A percentile compares a stretch with the other conserved stretches of the same genome.
Conservation (phyloP, 2,888 invertebrate genomes). For the Tineola bisselliella region DNA sequence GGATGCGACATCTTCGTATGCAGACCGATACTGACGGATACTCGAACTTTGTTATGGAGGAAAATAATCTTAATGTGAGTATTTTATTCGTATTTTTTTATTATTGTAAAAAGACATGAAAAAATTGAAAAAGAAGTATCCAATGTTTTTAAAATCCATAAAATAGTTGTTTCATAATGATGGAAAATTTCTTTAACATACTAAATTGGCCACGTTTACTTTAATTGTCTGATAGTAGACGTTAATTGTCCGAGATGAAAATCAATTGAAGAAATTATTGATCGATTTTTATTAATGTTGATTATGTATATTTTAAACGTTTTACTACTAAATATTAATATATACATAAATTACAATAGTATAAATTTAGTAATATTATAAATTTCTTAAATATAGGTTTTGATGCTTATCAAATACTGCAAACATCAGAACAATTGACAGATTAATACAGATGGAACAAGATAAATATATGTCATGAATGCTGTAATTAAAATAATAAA, state of each 20-base stretch:
- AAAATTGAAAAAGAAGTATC: too few species aligned
- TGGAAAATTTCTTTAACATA: background rate
- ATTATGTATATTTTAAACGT: background rate
- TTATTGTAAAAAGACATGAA: too few species aligned
- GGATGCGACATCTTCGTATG: conserved; percentile 31
- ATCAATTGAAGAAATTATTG: background rate
- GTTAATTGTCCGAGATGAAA: background rate
- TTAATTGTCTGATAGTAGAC: background rate
- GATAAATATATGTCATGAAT: too few species aligned
- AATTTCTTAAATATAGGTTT: too few species aligned
- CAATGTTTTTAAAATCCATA: too few species aligned
- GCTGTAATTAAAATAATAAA: too few species aligned
- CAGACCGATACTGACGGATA: conserved; percentile 31
- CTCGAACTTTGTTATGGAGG: conserved; percentile 55
- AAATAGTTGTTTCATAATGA: background rate
- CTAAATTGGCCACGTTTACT: background rate
- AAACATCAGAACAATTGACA: too few species aligned
- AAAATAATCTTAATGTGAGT: conserved; percentile 50
- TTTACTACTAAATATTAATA: too few species aligned
- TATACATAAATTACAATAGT: too few species aligned
- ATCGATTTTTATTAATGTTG: background rate
- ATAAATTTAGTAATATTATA: too few species aligned
- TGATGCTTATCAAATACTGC: too few species aligned
- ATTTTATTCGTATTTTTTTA: background rate
- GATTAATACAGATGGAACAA: too few species aligned